Conservation (phyloP, 2,888 invertebrate species). For the Erebia epiphron region DNA sequence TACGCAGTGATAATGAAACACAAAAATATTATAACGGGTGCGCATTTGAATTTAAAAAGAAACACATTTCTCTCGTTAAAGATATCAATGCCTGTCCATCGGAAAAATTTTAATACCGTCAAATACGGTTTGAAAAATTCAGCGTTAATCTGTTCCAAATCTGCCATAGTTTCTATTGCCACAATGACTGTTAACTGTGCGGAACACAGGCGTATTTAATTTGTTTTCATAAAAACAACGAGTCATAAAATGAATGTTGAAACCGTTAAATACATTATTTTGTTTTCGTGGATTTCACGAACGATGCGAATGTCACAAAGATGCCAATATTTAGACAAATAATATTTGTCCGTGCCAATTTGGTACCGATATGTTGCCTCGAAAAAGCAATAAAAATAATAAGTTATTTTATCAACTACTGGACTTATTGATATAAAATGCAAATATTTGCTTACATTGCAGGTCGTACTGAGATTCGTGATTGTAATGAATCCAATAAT, state of each 20-base stretch:
- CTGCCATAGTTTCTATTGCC: conserved; percentile 30
- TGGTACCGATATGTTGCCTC: conserved; percentile 1
- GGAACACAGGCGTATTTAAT: conserved; percentile 9
- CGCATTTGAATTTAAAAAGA: conserved; percentile 32
- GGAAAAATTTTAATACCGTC: conserved; percentile 36
- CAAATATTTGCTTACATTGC: background rate
- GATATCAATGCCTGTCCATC: conserved; percentile 37
- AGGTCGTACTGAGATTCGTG: background rate
- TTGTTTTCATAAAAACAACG: conserved; percentile 19
- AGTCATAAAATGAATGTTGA: conserved; percentile 26
- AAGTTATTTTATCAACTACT: conserved; percentile 2
- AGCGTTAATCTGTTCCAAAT: conserved; percentile 27
- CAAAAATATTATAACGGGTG: conserved; percentile 27
- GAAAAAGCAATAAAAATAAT: conserved; percentile 1
- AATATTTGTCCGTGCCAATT: conserved; percentile 28
- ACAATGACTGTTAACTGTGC: background rate
- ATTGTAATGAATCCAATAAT: no score
- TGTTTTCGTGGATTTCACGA: conserved; percentile 1
- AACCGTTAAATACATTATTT: conserved; percentile 10
- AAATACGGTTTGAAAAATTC: conserved; percentile 39
- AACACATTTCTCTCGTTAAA: conserved; percentile 34
- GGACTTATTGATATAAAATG: background rate
- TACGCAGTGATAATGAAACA: conserved; percentile 25
- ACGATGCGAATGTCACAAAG: conserved; percentile 11
- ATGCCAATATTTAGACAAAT: conserved; percentile 29